phyloP scores from a whole-genome alignment of 2,797 vertebrate genomes.

The Lepilemur septentrionalis region DNA sequence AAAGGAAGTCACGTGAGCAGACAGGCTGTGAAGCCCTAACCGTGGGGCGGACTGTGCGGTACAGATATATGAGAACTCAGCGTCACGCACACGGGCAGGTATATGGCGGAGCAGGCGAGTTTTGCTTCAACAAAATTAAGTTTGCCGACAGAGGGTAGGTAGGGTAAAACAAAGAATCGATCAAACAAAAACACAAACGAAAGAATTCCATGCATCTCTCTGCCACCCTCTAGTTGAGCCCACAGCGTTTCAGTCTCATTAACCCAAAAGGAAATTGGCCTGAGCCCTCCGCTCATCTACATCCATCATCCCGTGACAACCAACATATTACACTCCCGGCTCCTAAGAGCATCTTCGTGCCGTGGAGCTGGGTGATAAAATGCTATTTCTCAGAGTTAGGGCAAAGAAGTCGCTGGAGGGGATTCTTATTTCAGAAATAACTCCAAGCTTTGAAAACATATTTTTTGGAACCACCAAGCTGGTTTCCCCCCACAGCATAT shows the following conservation, averaged over 20 bases:
- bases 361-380: background rate
- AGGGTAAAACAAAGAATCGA: background rate
- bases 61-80: background rate
- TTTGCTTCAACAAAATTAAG: background rate
- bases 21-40: background rate
- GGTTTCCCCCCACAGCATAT: background rate
- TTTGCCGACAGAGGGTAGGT: background rate
- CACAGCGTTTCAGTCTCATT: background rate
- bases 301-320: slow-evolving; percentile 43
- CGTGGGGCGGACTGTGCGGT: background rate
- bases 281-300: background rate
- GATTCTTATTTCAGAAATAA: slow-evolving; percentile 41
- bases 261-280: slow-evolving; percentile 61
- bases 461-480: background rate
- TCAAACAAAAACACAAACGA: background rate
- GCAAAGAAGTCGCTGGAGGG: background rate
- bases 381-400: background rate
- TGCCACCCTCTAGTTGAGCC: background rate
- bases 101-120: background rate
- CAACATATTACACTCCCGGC: background rate
- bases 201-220: background rate
- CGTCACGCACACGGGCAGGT: too few species aligned
- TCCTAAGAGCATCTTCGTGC: background rate
- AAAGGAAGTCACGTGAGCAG: background rate
- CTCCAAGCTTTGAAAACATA: background rate